These are phyloP conservation scores for Alces alces DNA, from an alignment of 2,113 vertebrate genomes.

Conservation along the genomic window DNA sequence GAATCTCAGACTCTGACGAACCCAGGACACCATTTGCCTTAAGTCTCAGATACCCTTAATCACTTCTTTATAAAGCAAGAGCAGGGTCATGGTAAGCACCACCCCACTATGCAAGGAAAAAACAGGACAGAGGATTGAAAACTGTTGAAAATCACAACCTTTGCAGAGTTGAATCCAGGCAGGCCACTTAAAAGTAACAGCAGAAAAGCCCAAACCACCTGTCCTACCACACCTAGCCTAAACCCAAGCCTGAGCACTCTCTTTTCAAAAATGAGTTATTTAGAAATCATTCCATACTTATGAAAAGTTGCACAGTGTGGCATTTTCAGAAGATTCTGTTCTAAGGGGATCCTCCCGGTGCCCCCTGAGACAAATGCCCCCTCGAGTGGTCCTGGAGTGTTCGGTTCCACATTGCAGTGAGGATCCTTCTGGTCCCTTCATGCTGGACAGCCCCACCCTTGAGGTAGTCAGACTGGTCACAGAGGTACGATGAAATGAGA, in stretches of 20 bases:
- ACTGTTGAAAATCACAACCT: rapidly evolving
- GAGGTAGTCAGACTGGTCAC: conserved; percentile 67
- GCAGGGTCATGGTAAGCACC: neutral
- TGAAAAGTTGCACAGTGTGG: neutral
- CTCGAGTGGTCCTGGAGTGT: neutral
- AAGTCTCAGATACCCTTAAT: neutral
- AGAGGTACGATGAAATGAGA: conserved; percentile 79
- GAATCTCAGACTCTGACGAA: neutral
- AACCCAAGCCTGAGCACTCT: neutral
- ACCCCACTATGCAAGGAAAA: neutral
- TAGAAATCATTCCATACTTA: neutral
- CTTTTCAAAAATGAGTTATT: neutral
- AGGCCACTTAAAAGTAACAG: neutral
- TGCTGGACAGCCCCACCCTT: neutral
- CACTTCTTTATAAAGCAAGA: neutral
- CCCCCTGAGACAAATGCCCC: neutral
- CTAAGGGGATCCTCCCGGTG: neutral
- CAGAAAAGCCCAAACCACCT: neutral
- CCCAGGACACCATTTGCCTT: neutral
- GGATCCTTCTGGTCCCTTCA: neutral
- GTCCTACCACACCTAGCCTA: rapidly evolving
- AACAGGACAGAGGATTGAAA: neutral
- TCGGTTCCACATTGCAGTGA: neutral
- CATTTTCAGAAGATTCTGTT: neutral
- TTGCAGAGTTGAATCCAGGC: neutral